Conservation (phyloP, 2,113 vertebrate species). For the Talpa occidentalis region DNA sequence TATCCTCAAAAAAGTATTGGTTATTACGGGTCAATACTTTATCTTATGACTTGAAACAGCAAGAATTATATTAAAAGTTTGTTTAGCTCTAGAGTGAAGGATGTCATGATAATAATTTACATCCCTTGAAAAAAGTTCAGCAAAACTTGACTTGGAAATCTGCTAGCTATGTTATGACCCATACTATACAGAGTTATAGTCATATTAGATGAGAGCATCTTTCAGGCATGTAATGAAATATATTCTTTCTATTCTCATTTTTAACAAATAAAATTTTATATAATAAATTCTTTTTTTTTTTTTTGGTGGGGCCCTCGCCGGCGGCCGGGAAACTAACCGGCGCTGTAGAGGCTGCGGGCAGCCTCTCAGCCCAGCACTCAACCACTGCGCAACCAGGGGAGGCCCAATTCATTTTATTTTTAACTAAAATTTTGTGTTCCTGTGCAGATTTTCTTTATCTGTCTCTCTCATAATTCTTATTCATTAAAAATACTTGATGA, state of each 20-base stretch:
- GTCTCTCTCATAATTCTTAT: slow-evolving; percentile 27
- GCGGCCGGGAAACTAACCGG: no score
- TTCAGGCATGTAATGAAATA: neutral
- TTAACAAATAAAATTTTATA: neutral
- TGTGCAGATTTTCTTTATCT: neutral
- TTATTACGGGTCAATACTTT: slow-evolving; percentile 2
- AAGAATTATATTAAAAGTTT: slow-evolving; percentile 25
- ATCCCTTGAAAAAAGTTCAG: slow-evolving; percentile 1
- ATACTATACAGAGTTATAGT: neutral
- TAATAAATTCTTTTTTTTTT: no score
- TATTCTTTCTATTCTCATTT: neutral
- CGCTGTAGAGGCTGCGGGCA: no score
- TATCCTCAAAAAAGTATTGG: neutral
- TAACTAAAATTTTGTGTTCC: slow-evolving; percentile 10
- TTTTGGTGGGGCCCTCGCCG: no score
- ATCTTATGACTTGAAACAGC: neutral
- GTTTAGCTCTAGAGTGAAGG: neutral
- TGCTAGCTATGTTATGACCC: neutral
- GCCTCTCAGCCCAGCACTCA: no score
- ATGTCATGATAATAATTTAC: neutral
- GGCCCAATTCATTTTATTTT: no score
- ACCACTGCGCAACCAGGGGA: no score
- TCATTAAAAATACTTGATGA: slow-evolving; percentile 28
- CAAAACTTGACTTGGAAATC: neutral
- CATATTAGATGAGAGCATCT: neutral